phyloP scores from a whole-genome alignment of 2,797 vertebrate species.

The Astyanax mexicanus region DNA sequence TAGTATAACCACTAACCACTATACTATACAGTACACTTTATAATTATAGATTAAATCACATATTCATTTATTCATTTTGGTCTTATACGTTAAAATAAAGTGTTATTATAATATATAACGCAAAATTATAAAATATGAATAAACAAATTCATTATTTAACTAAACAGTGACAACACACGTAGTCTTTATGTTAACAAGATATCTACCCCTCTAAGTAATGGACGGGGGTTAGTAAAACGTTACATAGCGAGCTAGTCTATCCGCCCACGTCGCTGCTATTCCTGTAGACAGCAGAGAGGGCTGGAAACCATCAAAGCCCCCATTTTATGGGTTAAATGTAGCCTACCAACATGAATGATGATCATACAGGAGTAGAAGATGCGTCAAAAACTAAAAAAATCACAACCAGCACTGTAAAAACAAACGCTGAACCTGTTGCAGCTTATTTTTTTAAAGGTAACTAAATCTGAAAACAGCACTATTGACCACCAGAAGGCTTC shows the following conservation, averaged over 20 bases:
- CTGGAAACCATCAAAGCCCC: conserved; percentile 20
- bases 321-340: conserved; percentile 35
- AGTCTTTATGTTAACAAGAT: neutral
- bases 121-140: too few relatives aligned
- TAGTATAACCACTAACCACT: too few relatives aligned
- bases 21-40: too few relatives aligned
- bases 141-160: too few relatives aligned
- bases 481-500: neutral
- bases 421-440: conserved; percentile 73
- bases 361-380: too few relatives aligned
- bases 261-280: neutral
- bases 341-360: too few relatives aligned
- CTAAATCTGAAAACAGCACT: conserved; percentile 6
- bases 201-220: conserved; percentile 2
- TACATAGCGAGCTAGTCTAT: conserved; percentile 4
- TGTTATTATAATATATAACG: too few relatives aligned
- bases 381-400: too few relatives aligned
- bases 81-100: too few relatives aligned
- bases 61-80: too few relatives aligned
- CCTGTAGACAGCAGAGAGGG: neutral
- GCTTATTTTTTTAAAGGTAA: conserved; percentile 69
- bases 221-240: conserved; percentile 3
- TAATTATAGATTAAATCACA: too few relatives aligned
- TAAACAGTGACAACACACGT: neutral
- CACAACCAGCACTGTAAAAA: too few relatives aligned